A percentile compares a stretch with the other conserved stretches of the same genome.
Evolutionary conservation across 2,113 vertebrate species (phyloP).

Genomic region (Gulo gulo): DNA sequence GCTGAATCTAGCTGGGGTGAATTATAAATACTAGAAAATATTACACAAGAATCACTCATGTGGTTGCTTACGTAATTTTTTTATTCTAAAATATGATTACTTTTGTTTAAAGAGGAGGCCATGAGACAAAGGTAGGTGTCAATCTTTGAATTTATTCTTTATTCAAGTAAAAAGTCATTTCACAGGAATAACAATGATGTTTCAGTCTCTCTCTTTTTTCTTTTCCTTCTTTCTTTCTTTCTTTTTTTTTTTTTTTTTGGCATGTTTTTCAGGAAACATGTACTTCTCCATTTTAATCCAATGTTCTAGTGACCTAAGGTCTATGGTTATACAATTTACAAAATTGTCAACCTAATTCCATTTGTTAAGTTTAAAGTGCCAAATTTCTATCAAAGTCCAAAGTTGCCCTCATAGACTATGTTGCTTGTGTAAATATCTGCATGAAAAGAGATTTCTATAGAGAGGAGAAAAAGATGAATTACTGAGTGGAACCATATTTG

Average conservation of each 20-base stretch:
- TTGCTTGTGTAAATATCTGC: not conserved
- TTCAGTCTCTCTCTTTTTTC: not conserved
- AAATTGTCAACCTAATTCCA: not conserved
- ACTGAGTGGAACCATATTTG: not conserved
- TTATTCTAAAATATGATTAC: conserved; percentile 44
- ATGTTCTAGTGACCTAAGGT: not conserved
- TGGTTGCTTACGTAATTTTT: not conserved
- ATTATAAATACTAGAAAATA: not conserved
- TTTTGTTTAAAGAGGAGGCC: not conserved
- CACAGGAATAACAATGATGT: not conserved
- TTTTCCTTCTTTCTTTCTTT: not conserved
- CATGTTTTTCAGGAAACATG: not conserved
- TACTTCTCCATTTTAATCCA: not conserved
- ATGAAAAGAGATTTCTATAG: not conserved
- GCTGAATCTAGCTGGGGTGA: not conserved
- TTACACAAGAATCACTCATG: not conserved
- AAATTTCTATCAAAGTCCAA: not conserved
- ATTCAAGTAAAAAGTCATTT: not conserved
- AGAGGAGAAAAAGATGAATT: not conserved
- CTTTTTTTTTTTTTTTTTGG: not conserved
- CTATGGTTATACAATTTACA: not conserved
- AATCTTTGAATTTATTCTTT: not conserved
- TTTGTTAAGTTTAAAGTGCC: not conserved
- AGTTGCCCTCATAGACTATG: not conserved
- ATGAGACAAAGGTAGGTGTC: not conserved